Base-by-base conservation (phyloP, 1,140 invertebrate genomes). In the Cardiocondyla obscurior region DNA sequence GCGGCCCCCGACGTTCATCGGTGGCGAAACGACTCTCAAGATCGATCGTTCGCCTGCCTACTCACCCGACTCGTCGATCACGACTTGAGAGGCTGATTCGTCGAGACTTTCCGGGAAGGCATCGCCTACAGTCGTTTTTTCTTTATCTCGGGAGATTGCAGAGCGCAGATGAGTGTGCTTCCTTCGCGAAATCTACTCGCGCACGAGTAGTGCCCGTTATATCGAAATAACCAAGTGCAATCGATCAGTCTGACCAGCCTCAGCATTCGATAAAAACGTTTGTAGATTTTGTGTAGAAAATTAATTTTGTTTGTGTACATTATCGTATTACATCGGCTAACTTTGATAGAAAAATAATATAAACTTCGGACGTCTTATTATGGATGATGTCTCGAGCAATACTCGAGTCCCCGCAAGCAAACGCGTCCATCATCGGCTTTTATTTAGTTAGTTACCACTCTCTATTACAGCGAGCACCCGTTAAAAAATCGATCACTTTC, bases 61-160 rank as follows among this genome's bases (percentile, higher is more conserved):
- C 25, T 65, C 83, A 53, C 83, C 70, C 65, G 62, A 36, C 57
- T 73, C 81, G 65, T 83, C 70, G 79, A 86, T 87, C 85, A 87
- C 65, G 44, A 36, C 10, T 25, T 30, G 74, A 67, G 60, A 77
- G 64, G 39, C 62, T 64, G 51, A 64, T 77, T 76, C 85, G 42
- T 67, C 55, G 42, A 64, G 64, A 86, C 73, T 83, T 83, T 42
- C 62, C 25, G 82, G 82, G 70, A 60, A 83, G 77, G 49, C 73
- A 76, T 86, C 84, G 79, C 74, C 74, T 55, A 42, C 44, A 69
- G 62, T n/a, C 74, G 74, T 69, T 69, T 79, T 62, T 69, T 79
- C 62, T 60, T 79, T 79, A 79, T 79, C 74, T 79, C n/a, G 62
- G 36, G 33, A 69, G 62, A 69, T 79, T 79, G 62, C 46, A 53